phyloP scores from a whole-genome alignment of 2,797 vertebrate genomes.

The Dallia pectoralis region DNA sequence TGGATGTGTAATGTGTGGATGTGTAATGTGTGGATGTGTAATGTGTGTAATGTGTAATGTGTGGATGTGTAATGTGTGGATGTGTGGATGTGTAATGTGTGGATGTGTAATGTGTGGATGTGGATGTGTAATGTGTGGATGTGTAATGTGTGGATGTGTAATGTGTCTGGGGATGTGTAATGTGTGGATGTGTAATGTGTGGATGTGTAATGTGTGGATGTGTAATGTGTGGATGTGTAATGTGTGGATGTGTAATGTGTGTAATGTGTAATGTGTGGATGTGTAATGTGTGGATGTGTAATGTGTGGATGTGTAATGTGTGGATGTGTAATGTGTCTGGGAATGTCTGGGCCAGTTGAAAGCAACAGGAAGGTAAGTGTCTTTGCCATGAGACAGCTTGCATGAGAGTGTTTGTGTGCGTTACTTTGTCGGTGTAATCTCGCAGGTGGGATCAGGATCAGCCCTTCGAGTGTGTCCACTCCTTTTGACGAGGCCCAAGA shows the following conservation, averaged over 20 bases:
- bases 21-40: too few species aligned
- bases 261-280: slow-evolving; percentile 21
- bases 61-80: slow-evolving; percentile 57
- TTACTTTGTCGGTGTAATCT: slow-evolving; percentile 12
- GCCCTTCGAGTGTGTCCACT: neutral
- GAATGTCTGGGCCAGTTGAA: slow-evolving; percentile 59
- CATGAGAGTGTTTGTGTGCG: neutral
- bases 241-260: slow-evolving; percentile 55
- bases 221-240: too few species aligned
- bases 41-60: too few species aligned
- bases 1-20: slow-evolving; percentile 50
- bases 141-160: slow-evolving; percentile 49
- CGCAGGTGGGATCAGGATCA: too few species aligned
- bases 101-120: too few species aligned
- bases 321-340: slow-evolving; percentile 58
- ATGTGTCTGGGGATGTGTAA: slow-evolving; percentile 55
- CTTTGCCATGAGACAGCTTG: slow-evolving; percentile 32
- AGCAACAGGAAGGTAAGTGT: slow-evolving; percentile 63
- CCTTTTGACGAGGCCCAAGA: too few species aligned
- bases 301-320: too few species aligned
- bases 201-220: too few species aligned
- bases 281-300: too few species aligned
- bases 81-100: too few species aligned
- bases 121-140: too few species aligned
- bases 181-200: too few species aligned